Evolutionary conservation across 2,113 vertebrate genomes (phyloP).

Genomic region (Solea solea): DNA sequence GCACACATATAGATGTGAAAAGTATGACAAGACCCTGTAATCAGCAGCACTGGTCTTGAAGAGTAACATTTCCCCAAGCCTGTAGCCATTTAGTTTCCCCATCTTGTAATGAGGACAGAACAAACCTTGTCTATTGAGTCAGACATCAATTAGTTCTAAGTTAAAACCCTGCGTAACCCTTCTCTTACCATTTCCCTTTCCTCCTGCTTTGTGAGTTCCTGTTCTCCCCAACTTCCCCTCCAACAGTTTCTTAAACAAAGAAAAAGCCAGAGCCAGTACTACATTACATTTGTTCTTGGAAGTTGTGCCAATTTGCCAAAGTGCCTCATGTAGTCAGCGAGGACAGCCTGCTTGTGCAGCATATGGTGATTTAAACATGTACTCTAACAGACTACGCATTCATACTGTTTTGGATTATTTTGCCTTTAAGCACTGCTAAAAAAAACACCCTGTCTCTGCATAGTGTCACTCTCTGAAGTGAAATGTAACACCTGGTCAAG

Average conservation of each 20-base stretch:
- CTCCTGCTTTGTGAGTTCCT: background rate
- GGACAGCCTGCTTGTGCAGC: constrained; percentile 3
- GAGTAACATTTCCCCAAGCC: constrained; percentile 19
- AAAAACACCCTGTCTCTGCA: constrained; percentile 26
- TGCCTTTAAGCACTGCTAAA: background rate
- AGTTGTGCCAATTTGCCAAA: background rate
- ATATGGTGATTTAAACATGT: constrained; percentile 6
- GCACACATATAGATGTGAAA: no score
- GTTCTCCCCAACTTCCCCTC: background rate
- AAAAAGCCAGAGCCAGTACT: background rate
- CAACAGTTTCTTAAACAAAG: background rate
- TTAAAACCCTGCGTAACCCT: constrained; percentile 4
- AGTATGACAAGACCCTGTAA: no score
- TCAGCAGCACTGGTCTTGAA: constrained; percentile 9
- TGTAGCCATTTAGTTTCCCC: constrained; percentile 9
- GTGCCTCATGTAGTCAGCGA: constrained; percentile 1
- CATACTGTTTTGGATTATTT: background rate
- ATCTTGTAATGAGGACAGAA: background rate
- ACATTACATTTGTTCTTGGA: background rate
- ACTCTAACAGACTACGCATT: no score
- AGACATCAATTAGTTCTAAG: constrained; percentile 5
- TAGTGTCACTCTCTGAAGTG: constrained; percentile 44
- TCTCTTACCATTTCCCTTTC: background rate
- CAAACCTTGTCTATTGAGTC: background rate
- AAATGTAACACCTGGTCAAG: constrained; percentile 46